Base-by-base conservation (phyloP, 1,140 invertebrate species). In the Aradophagus sp. region DNA sequence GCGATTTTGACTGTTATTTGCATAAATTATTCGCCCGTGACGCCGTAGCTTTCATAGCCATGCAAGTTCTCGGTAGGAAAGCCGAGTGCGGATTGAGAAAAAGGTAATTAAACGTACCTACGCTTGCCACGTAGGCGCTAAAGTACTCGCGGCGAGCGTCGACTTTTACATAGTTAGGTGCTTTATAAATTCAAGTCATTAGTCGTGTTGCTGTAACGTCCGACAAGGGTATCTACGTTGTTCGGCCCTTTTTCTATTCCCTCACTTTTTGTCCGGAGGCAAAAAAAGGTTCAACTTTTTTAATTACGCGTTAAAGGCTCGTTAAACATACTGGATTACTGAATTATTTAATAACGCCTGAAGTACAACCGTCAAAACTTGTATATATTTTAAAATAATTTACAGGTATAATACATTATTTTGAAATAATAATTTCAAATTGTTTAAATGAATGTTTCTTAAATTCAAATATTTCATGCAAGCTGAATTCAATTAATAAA, bases 101-200 rank as follows among this genome's bases (percentile, higher is more conserved):
- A 63, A 58, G 52, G 44, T 70, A 63, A 70, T 70, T 70, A 70
- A 63, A 70, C 52, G 58, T 70, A 58, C 58, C 16, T 52, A 70
- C 58, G 45, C 35, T 56, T 15, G 29, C 44, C 39, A 52, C 50
- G 56, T 68, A 53, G 58, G 44, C 65, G 50, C 65, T 56, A 19
- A n/a, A n/a, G 61, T 77, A 71, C 78, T 75, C 73, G 71, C 75
- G 76, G 77, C 81, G 80, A 82, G 79, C 77, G 80, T 80, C 61
- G 79, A 82, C 66, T 76, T 79, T 80, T 79, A 75, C 73, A 76
- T 77, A 77, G 72, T 80, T 82, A 77, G 55, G 39, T 52, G 39
- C 52, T 62, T 68, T 73, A 73, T 71, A 72, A 72, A 73, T 73
- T 59, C 52, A 66, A 74, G 62, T 77, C 77, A 71, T 79, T 80